These are phyloP conservation scores for Myotis lucifugus DNA, from an alignment of 2,113 vertebrate genomes.

Conservation along the genomic window DNA sequence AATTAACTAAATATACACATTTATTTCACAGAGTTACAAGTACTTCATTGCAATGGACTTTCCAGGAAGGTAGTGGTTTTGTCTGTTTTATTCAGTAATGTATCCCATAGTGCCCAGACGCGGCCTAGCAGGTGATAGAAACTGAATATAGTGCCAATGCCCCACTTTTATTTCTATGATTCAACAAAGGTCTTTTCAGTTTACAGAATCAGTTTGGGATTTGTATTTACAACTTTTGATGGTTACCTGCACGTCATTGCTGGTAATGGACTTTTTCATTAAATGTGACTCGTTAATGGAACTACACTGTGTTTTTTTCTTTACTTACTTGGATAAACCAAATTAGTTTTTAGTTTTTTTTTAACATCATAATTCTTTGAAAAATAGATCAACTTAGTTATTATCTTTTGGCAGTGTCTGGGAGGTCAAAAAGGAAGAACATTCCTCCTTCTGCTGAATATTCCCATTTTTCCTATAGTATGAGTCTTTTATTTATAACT, in stretches of 20 bases:
- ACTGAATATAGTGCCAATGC: neutral
- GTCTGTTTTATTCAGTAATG: neutral
- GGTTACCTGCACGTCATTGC: constrained; percentile 83
- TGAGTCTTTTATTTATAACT: constrained; percentile 17
- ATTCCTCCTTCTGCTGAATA: neutral
- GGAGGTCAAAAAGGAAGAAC: neutral
- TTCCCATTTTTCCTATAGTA: neutral
- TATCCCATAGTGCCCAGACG: too few relatives aligned
- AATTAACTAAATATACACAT: neutral
- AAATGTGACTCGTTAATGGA: constrained; percentile 78
- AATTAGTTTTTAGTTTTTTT: constrained; percentile 7
- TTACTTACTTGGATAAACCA: constrained; percentile 69
- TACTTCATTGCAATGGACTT: neutral
- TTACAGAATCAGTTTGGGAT: constrained; percentile 72
- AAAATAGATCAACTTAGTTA: neutral
- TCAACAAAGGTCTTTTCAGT: constrained; percentile 46
- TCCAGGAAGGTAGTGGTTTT: neutral
- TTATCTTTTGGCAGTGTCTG: neutral
- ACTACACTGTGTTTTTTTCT: constrained; percentile 79
- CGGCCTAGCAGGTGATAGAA: neutral
- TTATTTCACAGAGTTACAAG: neutral
- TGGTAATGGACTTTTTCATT: constrained; percentile 84
- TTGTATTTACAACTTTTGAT: constrained; percentile 66
- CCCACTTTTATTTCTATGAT: neutral
- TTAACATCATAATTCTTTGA: neutral